Evolutionary conservation across 2,113 vertebrate genomes (phyloP).

Genomic region (Gasterosteus nipponicus): DNA sequence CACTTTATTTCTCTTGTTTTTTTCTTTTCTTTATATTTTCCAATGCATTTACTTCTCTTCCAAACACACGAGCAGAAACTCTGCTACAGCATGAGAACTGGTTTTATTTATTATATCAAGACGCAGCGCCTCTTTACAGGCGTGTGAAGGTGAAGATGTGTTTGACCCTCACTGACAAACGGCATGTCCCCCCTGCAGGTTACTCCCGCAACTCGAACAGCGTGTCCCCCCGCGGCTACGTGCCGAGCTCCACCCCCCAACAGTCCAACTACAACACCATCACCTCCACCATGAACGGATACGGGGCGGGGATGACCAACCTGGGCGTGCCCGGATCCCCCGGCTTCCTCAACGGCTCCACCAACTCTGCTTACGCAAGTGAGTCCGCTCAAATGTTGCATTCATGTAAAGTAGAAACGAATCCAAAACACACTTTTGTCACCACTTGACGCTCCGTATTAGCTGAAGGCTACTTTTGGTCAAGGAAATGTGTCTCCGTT

Average conservation of each 20-base stretch:
- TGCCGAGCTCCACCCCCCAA: slow-evolving; percentile 91
- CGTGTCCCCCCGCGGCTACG: slow-evolving; percentile 88
- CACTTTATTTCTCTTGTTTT: too few relatives aligned
- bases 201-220: slow-evolving; percentile 92
- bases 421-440: neutral
- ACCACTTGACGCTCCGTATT: neutral
- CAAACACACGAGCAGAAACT: too few relatives aligned
- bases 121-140: too few relatives aligned
- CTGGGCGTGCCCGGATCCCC: slow-evolving; percentile 93
- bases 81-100: too few relatives aligned
- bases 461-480: neutral
- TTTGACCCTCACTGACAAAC: neutral
- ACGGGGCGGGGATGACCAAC: slow-evolving; percentile 87
- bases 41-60: too few relatives aligned
- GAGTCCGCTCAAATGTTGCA: slow-evolving; percentile 63
- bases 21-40: too few relatives aligned
- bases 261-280: slow-evolving; percentile 90
- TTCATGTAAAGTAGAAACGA: neutral
- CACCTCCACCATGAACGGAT: slow-evolving; percentile 89
- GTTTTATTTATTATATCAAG: too few relatives aligned
- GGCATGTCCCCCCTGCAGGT: slow-evolving; percentile 73
- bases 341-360: slow-evolving; percentile 94
- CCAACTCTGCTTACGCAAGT: slow-evolving; percentile 97
- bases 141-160: neutral
- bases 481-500: neutral